Base-by-base conservation (phyloP, 2,113 vertebrate genomes). In the Lichenostomus cassidix region DNA sequence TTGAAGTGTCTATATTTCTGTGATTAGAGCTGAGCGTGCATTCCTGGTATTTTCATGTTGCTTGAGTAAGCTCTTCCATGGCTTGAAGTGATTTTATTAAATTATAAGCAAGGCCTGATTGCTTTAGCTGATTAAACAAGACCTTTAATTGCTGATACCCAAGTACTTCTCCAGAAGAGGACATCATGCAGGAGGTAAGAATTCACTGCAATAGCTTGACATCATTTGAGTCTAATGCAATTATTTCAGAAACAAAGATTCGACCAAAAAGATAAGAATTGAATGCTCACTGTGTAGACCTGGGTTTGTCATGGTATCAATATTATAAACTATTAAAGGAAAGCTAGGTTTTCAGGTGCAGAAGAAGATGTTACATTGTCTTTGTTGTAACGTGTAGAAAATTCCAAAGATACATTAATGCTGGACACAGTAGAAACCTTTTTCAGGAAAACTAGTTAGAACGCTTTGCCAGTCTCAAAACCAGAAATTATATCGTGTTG, bases 261-360 rank as follows among this genome's bases (percentile, higher is more conserved):
- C 84, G 58, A 44, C 10, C 9, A 28, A 37, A 80, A 46, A 41
- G 2, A 5, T 24, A 20, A 52, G 15, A 41, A 37, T 16, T 70
- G 15, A 3, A 12, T 55, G 23, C 5, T 78, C 1, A 0, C 7
- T 7, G 1, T 17, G 35, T 42, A 55, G 23, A 27, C 6, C 13
- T 60, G 12, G 10, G 31, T 52, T 77, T 75, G 20, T 71, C 6
- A 7, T 10, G 3, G 17, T 47, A 28, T 33, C 21, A 71, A 5
- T 35, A 4, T 59, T 63, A 17, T 18, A 59, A 65, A 22, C 28
- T 65, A 13, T 28, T 50, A 64, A n/a, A 73, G 28, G 25, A 86
- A 47, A 60, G 4, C 12, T 31, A 9, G 8, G 10, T 6, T 87
- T 90, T 83, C 12, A n/a, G 27, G 41, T 88, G n/a, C 69, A 46